Conservation (phyloP, 2,888 invertebrate genomes). For the Oegoconia quadripuncta region DNA sequence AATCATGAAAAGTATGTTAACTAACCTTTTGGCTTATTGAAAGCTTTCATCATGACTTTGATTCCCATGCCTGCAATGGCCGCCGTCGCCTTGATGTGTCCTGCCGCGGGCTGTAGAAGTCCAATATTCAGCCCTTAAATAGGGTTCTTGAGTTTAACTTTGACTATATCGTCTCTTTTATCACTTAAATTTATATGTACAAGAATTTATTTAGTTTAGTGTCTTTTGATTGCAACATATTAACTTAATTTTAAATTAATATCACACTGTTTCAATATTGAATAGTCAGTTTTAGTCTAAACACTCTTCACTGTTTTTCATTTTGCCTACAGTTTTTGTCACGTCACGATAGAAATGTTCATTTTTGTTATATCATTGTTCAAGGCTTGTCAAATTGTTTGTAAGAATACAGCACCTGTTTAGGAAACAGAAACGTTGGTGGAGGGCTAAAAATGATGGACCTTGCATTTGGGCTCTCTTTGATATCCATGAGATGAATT, state of each 20-base stretch:
- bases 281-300: slow-evolving; percentile 46
- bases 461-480: slow-evolving; percentile 40
- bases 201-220: slow-evolving; percentile 29
- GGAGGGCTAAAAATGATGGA: too few species aligned
- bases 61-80: slow-evolving; percentile 88
- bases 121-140: slow-evolving; percentile 34
- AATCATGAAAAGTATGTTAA: slow-evolving; percentile 5
- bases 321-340: slow-evolving; percentile 56
- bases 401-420: slow-evolving; percentile 49
- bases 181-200: slow-evolving; percentile 37
- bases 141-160: slow-evolving; percentile 25
- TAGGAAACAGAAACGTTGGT: slow-evolving; percentile 19
- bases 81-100: slow-evolving; percentile 57
- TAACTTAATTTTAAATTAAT: slow-evolving; percentile 53
- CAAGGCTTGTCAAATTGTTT: slow-evolving; percentile 43
- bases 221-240: slow-evolving; percentile 33
- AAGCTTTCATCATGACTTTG: slow-evolving; percentile 92
- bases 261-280: slow-evolving; percentile 59
- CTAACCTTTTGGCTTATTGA: slow-evolving; percentile 91
- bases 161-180: slow-evolving; percentile 28
- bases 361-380: slow-evolving; percentile 41
- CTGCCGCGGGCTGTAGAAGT: slow-evolving; percentile 50
- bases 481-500: not conserved
- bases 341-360: slow-evolving; percentile 58
- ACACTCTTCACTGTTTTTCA: slow-evolving; percentile 78